phyloP scores from a whole-genome alignment of 2,797 vertebrate genomes.

The Huso huso region DNA sequence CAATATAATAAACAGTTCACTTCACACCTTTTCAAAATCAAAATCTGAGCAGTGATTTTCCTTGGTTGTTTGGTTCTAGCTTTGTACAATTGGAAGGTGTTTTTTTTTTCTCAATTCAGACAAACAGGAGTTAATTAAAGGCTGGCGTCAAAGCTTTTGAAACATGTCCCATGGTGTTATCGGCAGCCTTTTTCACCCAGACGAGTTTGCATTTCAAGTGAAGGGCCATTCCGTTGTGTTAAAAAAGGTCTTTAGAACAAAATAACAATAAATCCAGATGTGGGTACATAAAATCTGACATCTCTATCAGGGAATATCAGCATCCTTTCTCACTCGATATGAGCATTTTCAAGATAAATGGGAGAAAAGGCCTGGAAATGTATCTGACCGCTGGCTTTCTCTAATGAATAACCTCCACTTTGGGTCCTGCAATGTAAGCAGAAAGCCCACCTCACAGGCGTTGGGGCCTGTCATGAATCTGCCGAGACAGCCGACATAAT shows the following conservation, averaged over 20 bases:
- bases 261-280: constrained; percentile 98
- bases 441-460: constrained; percentile 90
- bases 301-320: constrained; percentile 99
- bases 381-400: constrained; percentile 96
- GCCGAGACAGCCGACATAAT: constrained; percentile 98
- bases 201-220: constrained; percentile 79
- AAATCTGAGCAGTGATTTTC: too few relatives aligned
- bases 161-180: too few relatives aligned
- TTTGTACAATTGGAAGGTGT: too few relatives aligned
- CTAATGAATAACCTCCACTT: constrained; percentile 99
- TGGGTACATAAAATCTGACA: constrained; percentile 96
- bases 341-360: constrained; percentile 98
- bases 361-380: constrained; percentile 97
- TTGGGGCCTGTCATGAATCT: constrained; percentile 95
- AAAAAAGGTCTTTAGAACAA: constrained; percentile 98
- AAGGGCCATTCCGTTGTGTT: constrained; percentile 73
- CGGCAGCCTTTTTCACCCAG: constrained; percentile 30
- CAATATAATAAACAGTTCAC: too few relatives aligned
- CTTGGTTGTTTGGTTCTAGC: too few relatives aligned
- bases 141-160: too few relatives aligned
- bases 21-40: too few relatives aligned
- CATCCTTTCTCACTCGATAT: constrained; percentile 93
- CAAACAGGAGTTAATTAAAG: too few relatives aligned
- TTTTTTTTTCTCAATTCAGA: too few relatives aligned
- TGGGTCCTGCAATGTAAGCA: constrained; percentile 99